phyloP scores from a whole-genome alignment of 2,888 invertebrate genomes.

The Dolichomitus sp. region DNA sequence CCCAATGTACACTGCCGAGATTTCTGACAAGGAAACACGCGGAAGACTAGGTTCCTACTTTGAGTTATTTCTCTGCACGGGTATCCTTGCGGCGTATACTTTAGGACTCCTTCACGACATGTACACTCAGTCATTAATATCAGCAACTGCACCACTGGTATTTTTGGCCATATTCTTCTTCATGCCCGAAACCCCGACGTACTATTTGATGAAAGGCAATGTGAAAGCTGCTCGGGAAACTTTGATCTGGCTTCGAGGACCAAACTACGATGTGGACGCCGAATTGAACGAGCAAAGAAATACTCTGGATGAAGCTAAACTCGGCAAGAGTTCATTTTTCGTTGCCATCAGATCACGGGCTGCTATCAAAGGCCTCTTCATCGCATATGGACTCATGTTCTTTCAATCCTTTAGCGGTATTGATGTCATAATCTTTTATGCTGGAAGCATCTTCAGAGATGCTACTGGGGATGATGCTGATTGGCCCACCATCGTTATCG shows the following conservation, averaged over 20 bases:
- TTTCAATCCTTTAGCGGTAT: slow-evolving; percentile 96
- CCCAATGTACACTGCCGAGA: slow-evolving; percentile 95
- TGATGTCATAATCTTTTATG: slow-evolving; percentile 94
- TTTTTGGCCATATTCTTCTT: slow-evolving; percentile 92
- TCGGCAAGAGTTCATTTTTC: slow-evolving; percentile 88
- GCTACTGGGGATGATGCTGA: slow-evolving; percentile 88
- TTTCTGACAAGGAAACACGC: slow-evolving; percentile 93
- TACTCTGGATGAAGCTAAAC: slow-evolving; percentile 87
- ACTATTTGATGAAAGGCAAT: slow-evolving; percentile 89
- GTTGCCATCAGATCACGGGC: slow-evolving; percentile 89
- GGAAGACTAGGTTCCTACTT: slow-evolving; percentile 95
- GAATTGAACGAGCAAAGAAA: slow-evolving; percentile 90
- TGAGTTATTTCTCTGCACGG: slow-evolving; percentile 94
- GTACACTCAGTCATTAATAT: slow-evolving; percentile 89
- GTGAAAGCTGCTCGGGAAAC: slow-evolving; percentile 90
- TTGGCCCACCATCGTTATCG: slow-evolving; percentile 92
- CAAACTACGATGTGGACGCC: slow-evolving; percentile 89
- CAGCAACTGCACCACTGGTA: slow-evolving; percentile 90
- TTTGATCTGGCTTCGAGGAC: slow-evolving; percentile 92
- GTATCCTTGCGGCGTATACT: slow-evolving; percentile 93
- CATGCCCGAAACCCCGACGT: slow-evolving; percentile 96
- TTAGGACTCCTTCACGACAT: slow-evolving; percentile 89
- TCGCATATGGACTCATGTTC: slow-evolving; percentile 94
- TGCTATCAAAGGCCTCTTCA: slow-evolving; percentile 90
- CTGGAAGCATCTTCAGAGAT: slow-evolving; percentile 91